A percentile compares a stretch with the other conserved stretches of the same genome.
phyloP scores from a whole-genome alignment of 2,797 vertebrate species.

The Neosilurus mollespiculum region DNA sequence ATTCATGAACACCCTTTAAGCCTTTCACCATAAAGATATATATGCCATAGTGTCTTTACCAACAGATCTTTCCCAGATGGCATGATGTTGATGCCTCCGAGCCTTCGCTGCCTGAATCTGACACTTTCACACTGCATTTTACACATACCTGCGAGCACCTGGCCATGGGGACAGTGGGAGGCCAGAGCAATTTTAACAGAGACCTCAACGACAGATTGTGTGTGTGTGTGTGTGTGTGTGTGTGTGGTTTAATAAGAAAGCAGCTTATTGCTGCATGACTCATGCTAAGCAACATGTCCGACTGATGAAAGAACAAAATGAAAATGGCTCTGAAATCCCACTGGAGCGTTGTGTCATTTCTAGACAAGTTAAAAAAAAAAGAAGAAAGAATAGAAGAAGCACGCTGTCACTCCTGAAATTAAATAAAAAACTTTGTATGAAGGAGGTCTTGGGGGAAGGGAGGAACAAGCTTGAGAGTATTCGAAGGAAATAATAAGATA shows the following conservation, averaged over 20 bases:
- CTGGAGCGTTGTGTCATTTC: slow-evolving; percentile 39
- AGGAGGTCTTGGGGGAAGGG: slow-evolving; percentile 4
- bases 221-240: slow-evolving; percentile 5
- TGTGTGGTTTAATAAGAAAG: slow-evolving; percentile 17
- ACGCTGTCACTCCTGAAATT: background rate
- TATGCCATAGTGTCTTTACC: background rate
- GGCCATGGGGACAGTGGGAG: slow-evolving; percentile 24
- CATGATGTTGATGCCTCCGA: slow-evolving; percentile 10
- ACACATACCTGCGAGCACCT: slow-evolving; percentile 43
- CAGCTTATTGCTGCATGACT: slow-evolving; percentile 44
- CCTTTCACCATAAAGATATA: background rate
- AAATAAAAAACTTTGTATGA: slow-evolving; percentile 26
- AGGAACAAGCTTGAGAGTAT: slow-evolving; percentile 1
- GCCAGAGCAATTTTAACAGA: slow-evolving; percentile 40
- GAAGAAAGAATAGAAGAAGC: slow-evolving; percentile 6
- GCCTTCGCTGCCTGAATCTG: slow-evolving; percentile 1
- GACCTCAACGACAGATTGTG: slow-evolving; percentile 28
- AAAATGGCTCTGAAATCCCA: slow-evolving; percentile 33
- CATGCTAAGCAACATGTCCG: slow-evolving; percentile 41
- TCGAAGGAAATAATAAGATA: slow-evolving; percentile 24
- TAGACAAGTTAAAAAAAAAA: background rate
- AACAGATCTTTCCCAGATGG: slow-evolving; percentile 14
- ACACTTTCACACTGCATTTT: slow-evolving; percentile 35
- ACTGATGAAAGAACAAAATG: slow-evolving; percentile 43
- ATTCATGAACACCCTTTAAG: background rate